Conservation (phyloP, 1,140 invertebrate species). For the Tenebrio molitor region DNA sequence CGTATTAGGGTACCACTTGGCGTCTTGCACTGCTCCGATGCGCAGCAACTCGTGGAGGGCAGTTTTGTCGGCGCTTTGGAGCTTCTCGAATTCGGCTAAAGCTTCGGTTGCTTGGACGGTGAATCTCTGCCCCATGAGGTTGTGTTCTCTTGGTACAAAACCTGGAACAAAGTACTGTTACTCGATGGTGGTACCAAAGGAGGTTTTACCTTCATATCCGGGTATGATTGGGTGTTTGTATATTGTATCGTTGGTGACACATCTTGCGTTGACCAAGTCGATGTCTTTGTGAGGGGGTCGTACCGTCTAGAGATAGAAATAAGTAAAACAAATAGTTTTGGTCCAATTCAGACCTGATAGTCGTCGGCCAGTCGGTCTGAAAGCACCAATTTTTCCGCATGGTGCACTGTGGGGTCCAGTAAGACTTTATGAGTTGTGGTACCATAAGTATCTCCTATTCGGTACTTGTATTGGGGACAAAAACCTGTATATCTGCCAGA, state of each 20-base stretch:
- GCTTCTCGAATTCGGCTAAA: constrained; percentile 76
- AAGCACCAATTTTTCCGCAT: constrained; percentile 77
- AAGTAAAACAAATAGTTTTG: constrained; percentile 8
- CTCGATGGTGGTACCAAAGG: background rate
- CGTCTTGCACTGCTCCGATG: constrained; percentile 71
- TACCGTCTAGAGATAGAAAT: constrained; percentile 66
- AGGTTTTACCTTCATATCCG: constrained; percentile 74
- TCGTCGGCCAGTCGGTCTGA: constrained; percentile 73
- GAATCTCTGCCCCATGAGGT: constrained; percentile 75
- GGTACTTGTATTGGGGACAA: constrained; percentile 79
- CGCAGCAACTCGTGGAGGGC: constrained; percentile 70
- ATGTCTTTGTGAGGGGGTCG: constrained; percentile 74
- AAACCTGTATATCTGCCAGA: constrained; percentile 79
- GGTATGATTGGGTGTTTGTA: constrained; percentile 79
- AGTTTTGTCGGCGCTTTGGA: constrained; percentile 71
- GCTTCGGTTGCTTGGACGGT: constrained; percentile 76
- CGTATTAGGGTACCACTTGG: constrained; percentile 70
- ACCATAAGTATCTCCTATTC: constrained; percentile 79
- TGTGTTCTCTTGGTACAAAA: constrained; percentile 75
- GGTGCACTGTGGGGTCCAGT: constrained; percentile 77
- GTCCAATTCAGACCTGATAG: constrained; percentile 68
- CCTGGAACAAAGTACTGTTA: constrained; percentile 65
- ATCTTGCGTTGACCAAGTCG: constrained; percentile 73
- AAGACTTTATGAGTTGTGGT: constrained; percentile 78
- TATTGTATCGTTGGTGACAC: constrained; percentile 73